These are phyloP conservation scores for Caenorhabditis sp. DNA, from an alignment of 2,888 invertebrate species.

Conservation along the genomic window DNA sequence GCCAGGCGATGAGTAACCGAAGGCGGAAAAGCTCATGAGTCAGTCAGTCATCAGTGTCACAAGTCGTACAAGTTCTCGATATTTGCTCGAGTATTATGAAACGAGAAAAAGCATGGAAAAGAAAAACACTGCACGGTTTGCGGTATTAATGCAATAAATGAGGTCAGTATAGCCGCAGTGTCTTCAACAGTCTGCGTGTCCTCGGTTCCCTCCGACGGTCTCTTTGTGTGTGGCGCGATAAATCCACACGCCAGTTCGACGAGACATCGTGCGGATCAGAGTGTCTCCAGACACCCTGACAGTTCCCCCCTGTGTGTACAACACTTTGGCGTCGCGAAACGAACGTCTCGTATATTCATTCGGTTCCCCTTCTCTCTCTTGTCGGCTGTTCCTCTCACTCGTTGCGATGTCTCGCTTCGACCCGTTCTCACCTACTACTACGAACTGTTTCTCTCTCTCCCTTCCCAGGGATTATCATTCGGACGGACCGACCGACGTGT, in stretches of 20 bases:
- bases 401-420: neutral
- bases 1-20: too few relatives aligned
- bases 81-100: constrained; percentile 15
- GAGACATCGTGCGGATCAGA: constrained; percentile 19
- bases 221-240: constrained; percentile 52
- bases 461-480: constrained; percentile 32
- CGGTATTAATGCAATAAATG: constrained; percentile 55
- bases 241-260: constrained; percentile 36
- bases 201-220: constrained; percentile 10
- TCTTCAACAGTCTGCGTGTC: constrained; percentile 48
- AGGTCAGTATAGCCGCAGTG: constrained; percentile 52
- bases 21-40: too few relatives aligned
- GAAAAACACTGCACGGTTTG: constrained; percentile 53
- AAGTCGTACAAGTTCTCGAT: neutral
- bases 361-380: neutral
- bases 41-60: neutral
- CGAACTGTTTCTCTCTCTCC: constrained; percentile 35
- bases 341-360: constrained; percentile 34
- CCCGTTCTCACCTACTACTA: constrained; percentile 2
- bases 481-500: too few relatives aligned
- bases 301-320: constrained; percentile 53
- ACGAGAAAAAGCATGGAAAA: constrained; percentile 12
- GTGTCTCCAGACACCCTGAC: constrained; percentile 32
- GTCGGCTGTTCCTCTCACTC: neutral
- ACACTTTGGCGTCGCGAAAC: constrained; percentile 52